Evolutionary conservation across 2,113 vertebrate genomes (phyloP), one percentile per base, ranked within the genome.

Genomic region (Nematolebias whitei): DNA sequence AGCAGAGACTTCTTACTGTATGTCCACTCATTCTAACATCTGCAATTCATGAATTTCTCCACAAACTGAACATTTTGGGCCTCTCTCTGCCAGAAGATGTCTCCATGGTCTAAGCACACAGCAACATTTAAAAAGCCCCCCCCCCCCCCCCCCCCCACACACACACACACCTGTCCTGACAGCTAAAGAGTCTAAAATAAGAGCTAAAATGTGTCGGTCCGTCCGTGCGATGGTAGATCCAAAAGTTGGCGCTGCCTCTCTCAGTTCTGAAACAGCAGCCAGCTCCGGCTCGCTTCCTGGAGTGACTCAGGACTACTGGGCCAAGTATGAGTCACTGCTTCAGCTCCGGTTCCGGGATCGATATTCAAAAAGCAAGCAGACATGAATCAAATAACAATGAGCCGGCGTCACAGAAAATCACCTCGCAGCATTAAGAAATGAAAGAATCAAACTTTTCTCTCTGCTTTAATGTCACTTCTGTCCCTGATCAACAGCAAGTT

Each of bases 311-410:
- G 84, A 63, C 70, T 85, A 70, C 68, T 38, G 43, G 79, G 78
- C 79, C 18, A 20, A 56, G 50, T 43, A 82, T 87, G 75, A 90
- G 65, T 90, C 87, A 88, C 82, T 82, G 66, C 61, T 45, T 65
- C 74, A 39, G 4, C 18, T n/a, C 9, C 32, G 32, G 63, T 84
- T 80, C 78, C 81, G 63, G 70, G 80, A 89, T 87, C 85, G 71
- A 89, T 89, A 85, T 87, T 86, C 85, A 84, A 84, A 87, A 65
- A 63, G 74, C 66, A 63, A 79, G 74, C 64, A 49, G 76, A 88
- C 84, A 87, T 89, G 76, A 89, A 89, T 90, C 81, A 87, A 85
- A 90, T 76, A 87, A 82, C 80, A 88, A 85, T 76, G 63, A 88
- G 80, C 78, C 80, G 78, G 80, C 84, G 78, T 83, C 83, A 80